Conservation (phyloP, 2,113 vertebrate species). For the human region DNA sequence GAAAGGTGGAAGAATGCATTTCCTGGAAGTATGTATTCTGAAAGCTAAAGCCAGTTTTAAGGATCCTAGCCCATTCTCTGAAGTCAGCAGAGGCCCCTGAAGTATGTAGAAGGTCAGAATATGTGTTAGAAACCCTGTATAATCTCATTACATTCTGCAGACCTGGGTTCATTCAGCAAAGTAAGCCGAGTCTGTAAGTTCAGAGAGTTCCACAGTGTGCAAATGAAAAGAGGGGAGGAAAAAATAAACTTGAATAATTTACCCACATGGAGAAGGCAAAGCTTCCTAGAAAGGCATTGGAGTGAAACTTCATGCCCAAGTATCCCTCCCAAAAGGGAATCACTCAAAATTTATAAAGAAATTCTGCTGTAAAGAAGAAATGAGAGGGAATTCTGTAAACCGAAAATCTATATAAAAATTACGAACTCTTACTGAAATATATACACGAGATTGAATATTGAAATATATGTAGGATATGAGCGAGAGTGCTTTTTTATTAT, state of each 20-base stretch:
- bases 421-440: not conserved
- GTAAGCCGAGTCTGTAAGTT: not conserved
- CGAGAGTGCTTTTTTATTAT: no score
- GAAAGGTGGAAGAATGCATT: not conserved
- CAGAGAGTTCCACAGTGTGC: no score
- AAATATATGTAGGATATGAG: not conserved
- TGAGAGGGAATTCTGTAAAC: not conserved
- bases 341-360: not conserved
- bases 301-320: not conserved
- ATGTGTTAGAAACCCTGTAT: not conserved
- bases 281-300: not conserved
- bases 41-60: not conserved
- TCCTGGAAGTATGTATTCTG: not conserved
- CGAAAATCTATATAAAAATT: not conserved
- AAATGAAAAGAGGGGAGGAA: not conserved
- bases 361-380: not conserved
- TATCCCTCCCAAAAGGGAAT: not conserved
- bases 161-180: not conserved
- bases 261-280: not conserved
- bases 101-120: not conserved
- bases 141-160: no score
- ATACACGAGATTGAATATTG: not conserved
- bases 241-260: no score
- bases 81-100: not conserved
- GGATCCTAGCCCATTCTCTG: not conserved